Evolutionary conservation across 2,888 invertebrate genomes (phyloP).

Genomic region (Stegophylla sp.): DNA sequence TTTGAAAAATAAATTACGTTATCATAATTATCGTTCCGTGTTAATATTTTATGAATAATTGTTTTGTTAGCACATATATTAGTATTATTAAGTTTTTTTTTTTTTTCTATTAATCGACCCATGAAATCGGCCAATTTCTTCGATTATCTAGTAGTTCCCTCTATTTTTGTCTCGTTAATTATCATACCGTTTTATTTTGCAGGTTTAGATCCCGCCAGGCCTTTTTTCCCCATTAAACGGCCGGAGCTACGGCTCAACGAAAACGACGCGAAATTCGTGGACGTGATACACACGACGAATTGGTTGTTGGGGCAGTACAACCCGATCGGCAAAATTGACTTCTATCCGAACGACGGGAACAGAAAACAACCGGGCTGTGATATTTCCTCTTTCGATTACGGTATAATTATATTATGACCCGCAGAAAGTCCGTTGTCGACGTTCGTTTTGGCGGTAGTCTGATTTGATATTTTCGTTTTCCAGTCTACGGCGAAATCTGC

Average conservation of each 20-base stretch:
- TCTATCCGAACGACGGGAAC: conserved; percentile 32
- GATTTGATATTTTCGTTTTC: not conserved
- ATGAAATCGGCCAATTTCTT: too few species aligned
- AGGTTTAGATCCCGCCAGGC: conserved; percentile 60
- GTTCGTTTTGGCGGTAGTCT: too few species aligned
- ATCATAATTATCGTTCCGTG: too few species aligned
- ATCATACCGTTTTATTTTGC: not conserved
- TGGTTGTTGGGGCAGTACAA: conserved; percentile 21
- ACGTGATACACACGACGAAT: conserved; percentile 30
- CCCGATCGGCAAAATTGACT: conserved; percentile 44
- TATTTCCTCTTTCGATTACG: not conserved
- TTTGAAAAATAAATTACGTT: too few species aligned
- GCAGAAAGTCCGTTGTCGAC: too few species aligned
- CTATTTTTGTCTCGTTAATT: too few species aligned
- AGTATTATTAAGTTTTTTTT: too few species aligned
- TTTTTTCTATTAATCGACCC: too few species aligned
- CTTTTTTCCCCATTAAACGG: conserved; percentile 29
- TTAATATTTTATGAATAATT: too few species aligned
- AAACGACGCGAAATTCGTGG: conserved; percentile 36
- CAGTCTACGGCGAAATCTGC: conserved; percentile 34
- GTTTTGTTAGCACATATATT: too few species aligned
- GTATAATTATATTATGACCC: not conserved
- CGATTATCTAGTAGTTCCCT: too few species aligned
- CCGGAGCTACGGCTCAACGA: not conserved
- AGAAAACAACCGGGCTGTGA: conserved; percentile 30